Conservation (phyloP, 2,113 vertebrate genomes). For the Xyliphius kryptos region DNA sequence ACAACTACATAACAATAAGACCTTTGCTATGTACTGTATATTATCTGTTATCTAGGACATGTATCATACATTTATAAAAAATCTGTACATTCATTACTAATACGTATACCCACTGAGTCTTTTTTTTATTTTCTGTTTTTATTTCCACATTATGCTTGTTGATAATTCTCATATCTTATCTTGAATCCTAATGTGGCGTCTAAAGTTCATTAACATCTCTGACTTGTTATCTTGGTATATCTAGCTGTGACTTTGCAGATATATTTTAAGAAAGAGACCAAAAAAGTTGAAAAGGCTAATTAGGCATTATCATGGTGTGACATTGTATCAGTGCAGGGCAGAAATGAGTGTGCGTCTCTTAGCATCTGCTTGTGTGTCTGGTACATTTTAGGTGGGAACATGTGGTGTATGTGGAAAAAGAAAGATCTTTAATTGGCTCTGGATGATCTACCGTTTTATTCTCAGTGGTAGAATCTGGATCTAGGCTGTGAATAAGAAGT, state of each 20-base stretch:
- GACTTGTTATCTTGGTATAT: background rate
- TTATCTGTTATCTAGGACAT: too few species aligned
- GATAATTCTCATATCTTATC: background rate
- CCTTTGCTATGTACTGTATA: too few species aligned
- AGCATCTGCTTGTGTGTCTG: background rate
- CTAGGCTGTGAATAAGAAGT: background rate
- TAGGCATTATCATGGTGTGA: background rate
- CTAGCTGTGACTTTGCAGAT: background rate
- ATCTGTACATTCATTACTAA: too few species aligned
- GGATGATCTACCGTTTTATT: slow-evolving; percentile 10
- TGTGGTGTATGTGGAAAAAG: slow-evolving; percentile 2
- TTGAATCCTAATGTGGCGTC: background rate
- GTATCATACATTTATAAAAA: too few species aligned
- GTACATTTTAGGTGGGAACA: background rate
- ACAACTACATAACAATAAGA: too few species aligned
- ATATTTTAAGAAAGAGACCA: slow-evolving; percentile 7
- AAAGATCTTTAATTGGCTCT: slow-evolving; percentile 21
- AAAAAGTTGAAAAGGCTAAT: background rate
- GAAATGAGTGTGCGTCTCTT: background rate
- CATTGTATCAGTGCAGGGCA: background rate
- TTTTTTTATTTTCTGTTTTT: too few species aligned
- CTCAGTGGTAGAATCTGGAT: background rate
- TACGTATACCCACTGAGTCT: too few species aligned
- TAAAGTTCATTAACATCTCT: background rate
- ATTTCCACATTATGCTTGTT: too few species aligned